A percentile compares a stretch with the other conserved stretches of the same genome.
Conservation (phyloP, 64 coral and sea anemone species). For the Dendrophyllia cribrosa region DNA sequence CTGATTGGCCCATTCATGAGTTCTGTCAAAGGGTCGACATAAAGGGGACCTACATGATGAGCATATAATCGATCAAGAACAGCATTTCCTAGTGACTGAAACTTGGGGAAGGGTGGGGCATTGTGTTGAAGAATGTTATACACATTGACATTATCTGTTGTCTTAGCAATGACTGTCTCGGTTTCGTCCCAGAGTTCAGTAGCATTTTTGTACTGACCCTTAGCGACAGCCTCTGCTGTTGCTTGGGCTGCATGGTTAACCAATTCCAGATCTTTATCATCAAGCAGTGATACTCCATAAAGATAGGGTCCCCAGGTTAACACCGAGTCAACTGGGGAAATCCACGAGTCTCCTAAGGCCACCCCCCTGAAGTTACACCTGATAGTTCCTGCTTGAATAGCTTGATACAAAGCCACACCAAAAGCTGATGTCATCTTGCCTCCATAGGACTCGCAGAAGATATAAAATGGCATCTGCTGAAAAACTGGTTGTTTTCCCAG, state of each 20-base stretch:
- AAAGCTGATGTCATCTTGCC: conserved; percentile 96
- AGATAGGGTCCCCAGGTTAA: conserved; percentile 95
- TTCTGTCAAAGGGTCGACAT: conserved; percentile 63
- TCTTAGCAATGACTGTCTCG: conserved; percentile 52
- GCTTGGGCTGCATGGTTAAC: conserved; percentile 66
- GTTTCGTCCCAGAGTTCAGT: conserved; percentile 76
- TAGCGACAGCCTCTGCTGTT: conserved; percentile 82
- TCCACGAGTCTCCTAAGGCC: conserved; percentile 96
- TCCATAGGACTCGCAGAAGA: conserved; percentile 99
- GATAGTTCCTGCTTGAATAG: conserved; percentile 67
- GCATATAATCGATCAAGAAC: conserved; percentile 67
- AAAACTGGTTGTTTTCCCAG: conserved; percentile 76
- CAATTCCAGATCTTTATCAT: conserved; percentile 65
- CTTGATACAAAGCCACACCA: conserved; percentile 88
- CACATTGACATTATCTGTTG: conserved; percentile 93
- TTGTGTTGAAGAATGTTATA: conserved; percentile 95
- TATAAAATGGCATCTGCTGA: conserved; percentile 89
- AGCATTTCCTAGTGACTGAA: conserved; percentile 12
- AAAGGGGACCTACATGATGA: conserved; percentile 70
- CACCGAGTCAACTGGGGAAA: conserved; percentile 95
- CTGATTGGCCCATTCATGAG: conserved; percentile 98
- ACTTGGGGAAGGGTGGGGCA: conserved; percentile 33
- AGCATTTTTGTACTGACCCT: conserved; percentile 66
- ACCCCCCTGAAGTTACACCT: conserved; percentile 88
- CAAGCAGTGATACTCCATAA: conserved; percentile 84